These are phyloP conservation scores for Tetramorium parvispinum DNA, from an alignment of 1,140 invertebrate genomes.

Conservation along the genomic window DNA sequence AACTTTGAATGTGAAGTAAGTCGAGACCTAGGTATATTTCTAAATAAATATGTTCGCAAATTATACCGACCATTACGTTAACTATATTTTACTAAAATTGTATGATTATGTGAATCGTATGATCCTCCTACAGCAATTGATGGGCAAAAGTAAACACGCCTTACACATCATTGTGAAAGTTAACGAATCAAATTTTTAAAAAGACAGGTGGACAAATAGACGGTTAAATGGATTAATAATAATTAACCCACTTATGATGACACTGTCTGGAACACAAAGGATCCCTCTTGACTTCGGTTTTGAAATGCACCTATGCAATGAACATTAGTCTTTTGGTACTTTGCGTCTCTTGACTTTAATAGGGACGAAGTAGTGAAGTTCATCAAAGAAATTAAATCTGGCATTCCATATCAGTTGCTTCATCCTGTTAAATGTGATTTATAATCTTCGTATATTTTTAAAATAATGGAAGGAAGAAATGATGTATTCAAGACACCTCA, in stretches of 20 bases:
- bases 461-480: background rate
- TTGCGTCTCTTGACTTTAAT: background rate
- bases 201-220: background rate
- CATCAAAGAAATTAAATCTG: background rate
- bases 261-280: background rate
- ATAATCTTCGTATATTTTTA: background rate
- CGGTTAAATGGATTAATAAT: background rate
- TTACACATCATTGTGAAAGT: background rate
- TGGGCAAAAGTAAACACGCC: background rate
- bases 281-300: background rate
- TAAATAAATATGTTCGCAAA: background rate
- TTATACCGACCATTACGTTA: background rate
- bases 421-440: conserved; percentile 7
- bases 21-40: background rate
- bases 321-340: background rate
- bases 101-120: background rate
- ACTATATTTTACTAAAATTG: background rate
- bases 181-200: background rate
- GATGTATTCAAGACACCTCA: background rate
- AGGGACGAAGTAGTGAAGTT: background rate
- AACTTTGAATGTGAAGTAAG: background rate
- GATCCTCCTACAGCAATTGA: background rate
- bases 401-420: background rate
- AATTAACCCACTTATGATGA: background rate
- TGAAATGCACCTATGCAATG: background rate